Evolutionary conservation across 2,888 invertebrate genomes (phyloP).

Genomic region (Rapana venosa): DNA sequence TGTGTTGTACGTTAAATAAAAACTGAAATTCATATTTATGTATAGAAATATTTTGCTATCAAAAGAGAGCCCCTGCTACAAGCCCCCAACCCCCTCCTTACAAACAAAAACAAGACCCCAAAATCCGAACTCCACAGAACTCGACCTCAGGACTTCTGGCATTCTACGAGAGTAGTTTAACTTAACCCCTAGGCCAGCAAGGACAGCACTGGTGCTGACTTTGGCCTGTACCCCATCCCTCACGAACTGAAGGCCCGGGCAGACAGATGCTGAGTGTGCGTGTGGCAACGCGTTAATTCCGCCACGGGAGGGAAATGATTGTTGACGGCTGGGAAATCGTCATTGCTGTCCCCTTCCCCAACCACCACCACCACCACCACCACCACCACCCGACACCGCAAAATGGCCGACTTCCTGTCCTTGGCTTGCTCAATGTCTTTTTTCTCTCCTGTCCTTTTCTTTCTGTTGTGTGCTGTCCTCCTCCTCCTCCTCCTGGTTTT

Average conservation of each 20-base stretch:
- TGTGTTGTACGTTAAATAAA: no score
- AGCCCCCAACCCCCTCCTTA: neutral
- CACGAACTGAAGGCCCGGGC: neutral
- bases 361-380: neutral
- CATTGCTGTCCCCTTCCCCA: neutral
- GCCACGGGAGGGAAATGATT: neutral
- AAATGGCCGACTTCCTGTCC: neutral
- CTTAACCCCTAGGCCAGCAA: neutral
- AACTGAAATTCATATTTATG: no score
- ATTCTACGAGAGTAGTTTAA: neutral
- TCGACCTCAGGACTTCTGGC: neutral
- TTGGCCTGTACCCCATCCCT: neutral
- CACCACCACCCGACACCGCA: no score
- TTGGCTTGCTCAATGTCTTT: conserved; percentile 23
- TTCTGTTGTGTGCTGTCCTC: neutral
- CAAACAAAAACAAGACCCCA: neutral
- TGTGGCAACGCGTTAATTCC: conserved; percentile 32
- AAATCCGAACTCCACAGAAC: neutral
- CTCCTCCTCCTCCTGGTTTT: neutral
- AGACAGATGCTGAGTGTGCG: conserved; percentile 40
- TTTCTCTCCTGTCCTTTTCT: neutral
- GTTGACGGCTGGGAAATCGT: conserved; percentile 27
- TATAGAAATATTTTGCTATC: neutral
- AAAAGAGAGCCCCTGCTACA: neutral
- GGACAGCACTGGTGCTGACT: neutral